A percentile compares a stretch with the other conserved stretches of the same genome.
Conservation (phyloP, 2,888 invertebrate species). For the Exocentrus adspersus region DNA sequence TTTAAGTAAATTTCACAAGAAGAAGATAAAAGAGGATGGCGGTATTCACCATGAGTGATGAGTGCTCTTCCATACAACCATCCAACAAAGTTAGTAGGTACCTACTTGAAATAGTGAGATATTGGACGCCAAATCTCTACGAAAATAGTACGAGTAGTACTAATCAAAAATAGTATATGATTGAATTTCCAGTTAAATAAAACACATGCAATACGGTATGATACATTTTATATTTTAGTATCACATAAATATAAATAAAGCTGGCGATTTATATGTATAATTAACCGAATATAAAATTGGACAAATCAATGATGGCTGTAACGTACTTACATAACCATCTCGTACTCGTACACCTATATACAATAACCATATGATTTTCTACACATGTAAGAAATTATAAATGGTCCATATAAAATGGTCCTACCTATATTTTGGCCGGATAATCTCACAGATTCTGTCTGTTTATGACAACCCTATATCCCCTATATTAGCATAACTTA, state of each 20-base stretch:
- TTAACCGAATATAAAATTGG: conserved; percentile 29
- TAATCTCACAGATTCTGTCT: conserved; percentile 12
- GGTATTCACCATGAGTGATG: too few relatives aligned
- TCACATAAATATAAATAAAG: conserved; percentile 33
- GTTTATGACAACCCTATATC: conserved; percentile 1
- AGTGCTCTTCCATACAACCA: too few relatives aligned
- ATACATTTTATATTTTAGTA: conserved; percentile 29
- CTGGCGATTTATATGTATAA: conserved; percentile 27
- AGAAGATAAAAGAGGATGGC: too few relatives aligned
- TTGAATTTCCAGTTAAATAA: too few relatives aligned
- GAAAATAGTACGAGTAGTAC: too few relatives aligned
- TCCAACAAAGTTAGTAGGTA: too few relatives aligned
- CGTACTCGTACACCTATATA: too few relatives aligned
- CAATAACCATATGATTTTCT: neutral
- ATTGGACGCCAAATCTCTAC: too few relatives aligned
- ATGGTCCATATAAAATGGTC: neutral
- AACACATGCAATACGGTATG: conserved; percentile 1
- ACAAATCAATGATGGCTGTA: conserved; percentile 6
- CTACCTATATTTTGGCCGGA: neutral
- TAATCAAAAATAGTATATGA: too few relatives aligned
- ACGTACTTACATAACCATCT: neutral
- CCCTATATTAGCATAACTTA: conserved; percentile 26
- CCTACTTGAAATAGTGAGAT: too few relatives aligned
- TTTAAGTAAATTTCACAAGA: too few relatives aligned
- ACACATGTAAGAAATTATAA: neutral